Percentiles rank a stretch among this genome's conserved stretches.
Evolutionary conservation across 2,113 vertebrate genomes (phyloP).

Genomic region (Fukomys damarensis): DNA sequence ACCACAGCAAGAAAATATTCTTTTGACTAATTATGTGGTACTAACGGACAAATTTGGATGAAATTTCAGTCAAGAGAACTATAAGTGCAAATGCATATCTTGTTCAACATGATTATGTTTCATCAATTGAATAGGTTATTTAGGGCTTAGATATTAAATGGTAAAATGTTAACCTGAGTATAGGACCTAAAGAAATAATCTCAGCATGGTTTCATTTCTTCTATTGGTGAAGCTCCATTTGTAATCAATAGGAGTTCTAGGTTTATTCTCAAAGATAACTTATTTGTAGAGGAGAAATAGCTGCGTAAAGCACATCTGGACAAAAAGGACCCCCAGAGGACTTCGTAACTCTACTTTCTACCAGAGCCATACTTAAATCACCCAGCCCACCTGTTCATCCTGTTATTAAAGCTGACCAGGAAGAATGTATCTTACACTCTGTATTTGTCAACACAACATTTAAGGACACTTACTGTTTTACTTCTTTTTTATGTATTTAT

Average conservation of each 20-base stretch:
- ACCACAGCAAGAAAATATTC: conserved; percentile 69
- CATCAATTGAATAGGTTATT: conserved; percentile 63
- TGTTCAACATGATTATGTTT: conserved; percentile 27
- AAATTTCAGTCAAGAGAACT: conserved; percentile 16
- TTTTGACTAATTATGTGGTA: conserved; percentile 78
- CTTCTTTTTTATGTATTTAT: conserved; percentile 20
- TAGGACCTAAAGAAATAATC: background rate
- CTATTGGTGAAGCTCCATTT: background rate
- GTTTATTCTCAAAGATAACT: background rate
- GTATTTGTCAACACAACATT: background rate
- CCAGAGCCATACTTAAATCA: conserved; percentile 18
- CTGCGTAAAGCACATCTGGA: conserved; percentile 9
- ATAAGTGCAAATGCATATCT: conserved; percentile 32
- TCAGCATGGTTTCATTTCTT: background rate
- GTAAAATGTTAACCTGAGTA: conserved; percentile 50
- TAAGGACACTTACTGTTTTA: background rate
- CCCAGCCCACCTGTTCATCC: background rate
- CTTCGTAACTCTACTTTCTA: background rate
- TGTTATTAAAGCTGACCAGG: conserved; percentile 46
- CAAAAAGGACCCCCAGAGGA: background rate
- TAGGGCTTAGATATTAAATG: conserved; percentile 35
- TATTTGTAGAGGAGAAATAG: background rate
- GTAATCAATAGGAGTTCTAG: background rate
- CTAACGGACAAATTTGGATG: conserved; percentile 64
- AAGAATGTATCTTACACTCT: conserved; percentile 30